These are phyloP conservation scores for Sparus aurata DNA, from an alignment of 2,797 vertebrate genomes.

Conservation along the genomic window DNA sequence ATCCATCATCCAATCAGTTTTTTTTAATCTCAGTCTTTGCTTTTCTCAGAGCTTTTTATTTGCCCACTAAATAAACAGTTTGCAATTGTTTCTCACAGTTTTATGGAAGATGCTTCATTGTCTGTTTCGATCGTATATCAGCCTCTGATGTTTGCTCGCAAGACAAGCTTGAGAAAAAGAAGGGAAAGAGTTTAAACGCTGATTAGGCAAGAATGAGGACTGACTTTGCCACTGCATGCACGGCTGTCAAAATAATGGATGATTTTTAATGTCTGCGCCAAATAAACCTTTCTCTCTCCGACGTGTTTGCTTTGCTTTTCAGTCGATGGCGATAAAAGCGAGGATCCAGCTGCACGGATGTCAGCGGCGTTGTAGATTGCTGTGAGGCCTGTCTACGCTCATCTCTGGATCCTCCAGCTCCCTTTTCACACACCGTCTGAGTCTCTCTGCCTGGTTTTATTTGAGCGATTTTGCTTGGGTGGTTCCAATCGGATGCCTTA, in stretches of 20 bases:
- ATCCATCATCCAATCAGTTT: conserved; percentile 21
- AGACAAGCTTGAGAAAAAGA: conserved; percentile 28
- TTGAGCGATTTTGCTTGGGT: conserved; percentile 64
- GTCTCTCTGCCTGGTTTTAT: conserved; percentile 65
- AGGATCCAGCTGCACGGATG: conserved; percentile 57
- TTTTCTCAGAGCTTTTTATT: conserved; percentile 52
- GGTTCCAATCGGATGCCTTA: conserved; percentile 72
- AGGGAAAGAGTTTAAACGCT: conserved; percentile 50
- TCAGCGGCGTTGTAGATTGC: conserved; percentile 44
- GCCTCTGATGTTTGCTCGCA: conserved; percentile 45
- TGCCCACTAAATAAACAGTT: conserved; percentile 56
- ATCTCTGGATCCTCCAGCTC: conserved; percentile 60
- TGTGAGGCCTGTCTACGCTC: conserved; percentile 64
- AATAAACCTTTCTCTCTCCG: conserved; percentile 66
- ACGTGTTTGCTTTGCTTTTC: conserved; percentile 71
- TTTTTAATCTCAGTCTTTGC: conserved; percentile 33
- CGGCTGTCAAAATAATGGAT: conserved; percentile 74
- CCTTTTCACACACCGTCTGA: conserved; percentile 61
- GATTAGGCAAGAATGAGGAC: conserved; percentile 59
- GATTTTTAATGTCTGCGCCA: conserved; percentile 64
- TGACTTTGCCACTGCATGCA: conserved; percentile 67
- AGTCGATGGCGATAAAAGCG: conserved; percentile 73
- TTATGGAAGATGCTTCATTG: conserved; percentile 43
- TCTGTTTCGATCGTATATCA: conserved; percentile 48
- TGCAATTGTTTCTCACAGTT: conserved; percentile 53